Evolutionary conservation across 1,140 invertebrate species (phyloP), one percentile per base, ranked within the genome.

Genomic region (Drosophila sechellia): DNA sequence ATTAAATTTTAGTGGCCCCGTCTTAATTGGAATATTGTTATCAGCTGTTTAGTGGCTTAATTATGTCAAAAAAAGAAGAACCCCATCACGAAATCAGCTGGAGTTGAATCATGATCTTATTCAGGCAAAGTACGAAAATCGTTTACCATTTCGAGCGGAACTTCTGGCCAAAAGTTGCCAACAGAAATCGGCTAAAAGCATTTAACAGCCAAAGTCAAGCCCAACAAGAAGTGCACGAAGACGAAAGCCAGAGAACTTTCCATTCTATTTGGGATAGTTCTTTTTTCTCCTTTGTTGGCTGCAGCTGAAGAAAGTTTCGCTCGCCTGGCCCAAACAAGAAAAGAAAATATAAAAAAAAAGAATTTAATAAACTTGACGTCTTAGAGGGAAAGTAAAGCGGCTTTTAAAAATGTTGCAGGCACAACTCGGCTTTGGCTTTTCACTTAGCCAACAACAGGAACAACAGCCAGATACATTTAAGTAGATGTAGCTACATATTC

Each of bases 11-110:
- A 87, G 81, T 87, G 83, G 53, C 58, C 60, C 53, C 31, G 54
- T 66, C 65, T 87, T 87, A 87, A 87, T 80, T 89, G 79, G 64
- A 79, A 60, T 89, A 89, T 87, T 89, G 84, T 87, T 87, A 87
- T 87, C 84, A 86, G 64, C 75, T 83, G 79, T 66, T 89, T 89
- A 74, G 76, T 53, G 85, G 77, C 83, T 83, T 87, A 89, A 87
- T 87, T 87, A 85, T 74, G 69, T 76, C 13, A 49, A 61, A 77
- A 22, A 22, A 22, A 22, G 3, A 22, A 22, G 3, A 72, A 64
- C 53, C 72, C 79, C 66, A 50, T 63, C 48, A 42, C 45, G 49
- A 25, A 53, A 66, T 61, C 50, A 52, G 25, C 64, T 39, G 17
- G 42, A 64, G 71, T 46, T 20, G 25, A 49, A 72, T 46, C 35